Conservation (phyloP, 2,797 vertebrate species). For the Gymnoscopelus braueri region DNA sequence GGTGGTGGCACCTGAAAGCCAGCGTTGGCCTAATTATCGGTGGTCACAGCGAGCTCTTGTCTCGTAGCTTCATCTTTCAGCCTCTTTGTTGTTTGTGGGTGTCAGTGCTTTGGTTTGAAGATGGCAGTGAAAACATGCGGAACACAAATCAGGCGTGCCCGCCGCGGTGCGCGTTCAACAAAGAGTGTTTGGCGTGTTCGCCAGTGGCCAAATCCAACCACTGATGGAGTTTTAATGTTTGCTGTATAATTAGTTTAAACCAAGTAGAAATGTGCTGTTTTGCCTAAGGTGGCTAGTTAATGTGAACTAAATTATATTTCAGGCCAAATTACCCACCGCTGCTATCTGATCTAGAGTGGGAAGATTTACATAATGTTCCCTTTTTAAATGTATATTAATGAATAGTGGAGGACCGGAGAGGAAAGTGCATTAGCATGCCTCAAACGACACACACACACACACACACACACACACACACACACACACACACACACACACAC, state of each 20-base stretch:
- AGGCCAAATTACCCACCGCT: constrained; percentile 66
- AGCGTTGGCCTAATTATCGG: constrained; percentile 25
- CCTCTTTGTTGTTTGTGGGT: too few relatives aligned
- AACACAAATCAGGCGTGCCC: too few relatives aligned
- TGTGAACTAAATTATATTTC: constrained; percentile 75
- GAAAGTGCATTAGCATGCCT: constrained; percentile 62
- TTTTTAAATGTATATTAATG: constrained; percentile 77
- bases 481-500: too few relatives aligned
- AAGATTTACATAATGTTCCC: constrained; percentile 76
- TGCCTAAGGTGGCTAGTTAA: constrained; percentile 75
- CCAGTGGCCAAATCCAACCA: constrained; percentile 25
- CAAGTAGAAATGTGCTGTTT: constrained; percentile 62
- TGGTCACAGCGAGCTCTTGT: background rate
- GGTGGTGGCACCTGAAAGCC: background rate
- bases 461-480: constrained; percentile 6
- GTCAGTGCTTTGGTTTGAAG: too few relatives aligned
- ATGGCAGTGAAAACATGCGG: too few relatives aligned
- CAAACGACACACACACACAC: constrained; percentile 14
- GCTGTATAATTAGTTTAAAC: constrained; percentile 75
- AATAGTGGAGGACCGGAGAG: constrained; percentile 55
- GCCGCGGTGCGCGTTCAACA: constrained; percentile 11
- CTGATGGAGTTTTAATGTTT: constrained; percentile 76
- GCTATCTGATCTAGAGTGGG: constrained; percentile 70
- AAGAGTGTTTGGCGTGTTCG: background rate
- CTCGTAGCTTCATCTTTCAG: background rate